These are phyloP conservation scores for Hirtodrosophila duncani DNA, from an alignment of 2,888 invertebrate genomes.

Conservation along the genomic window DNA sequence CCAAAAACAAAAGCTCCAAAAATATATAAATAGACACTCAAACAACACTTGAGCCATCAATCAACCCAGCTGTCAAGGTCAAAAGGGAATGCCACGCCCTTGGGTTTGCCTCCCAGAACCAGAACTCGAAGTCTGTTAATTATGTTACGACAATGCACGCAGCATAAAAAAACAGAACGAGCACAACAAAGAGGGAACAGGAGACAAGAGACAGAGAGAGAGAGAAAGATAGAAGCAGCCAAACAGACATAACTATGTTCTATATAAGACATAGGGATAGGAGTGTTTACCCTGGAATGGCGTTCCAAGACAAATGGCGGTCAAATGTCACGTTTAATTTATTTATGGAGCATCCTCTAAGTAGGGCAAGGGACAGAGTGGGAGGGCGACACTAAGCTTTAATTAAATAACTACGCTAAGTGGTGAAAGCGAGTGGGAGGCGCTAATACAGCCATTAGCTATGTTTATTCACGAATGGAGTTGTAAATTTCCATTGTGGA, in stretches of 20 bases:
- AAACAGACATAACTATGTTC: constrained; percentile 22
- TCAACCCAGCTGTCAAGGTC: constrained; percentile 59
- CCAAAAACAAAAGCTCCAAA: constrained; percentile 11
- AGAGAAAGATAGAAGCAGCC: constrained; percentile 4
- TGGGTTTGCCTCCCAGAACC: too few species aligned
- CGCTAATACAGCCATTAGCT: constrained; percentile 62
- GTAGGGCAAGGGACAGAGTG: constrained; percentile 10
- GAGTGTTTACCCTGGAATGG: constrained; percentile 49
- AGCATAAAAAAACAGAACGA: constrained; percentile 40
- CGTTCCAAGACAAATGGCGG: constrained; percentile 66
- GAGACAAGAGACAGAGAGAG: constrained; percentile 3
- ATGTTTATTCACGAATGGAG: constrained; percentile 42
- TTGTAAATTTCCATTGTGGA: constrained; percentile 57
- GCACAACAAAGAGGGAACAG: constrained; percentile 7
- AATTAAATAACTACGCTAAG: constrained; percentile 66
- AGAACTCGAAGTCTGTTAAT: constrained; percentile 44
- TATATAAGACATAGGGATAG: constrained; percentile 28
- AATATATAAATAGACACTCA: constrained; percentile 51
- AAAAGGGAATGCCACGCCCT: constrained; percentile 8
- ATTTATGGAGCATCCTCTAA: constrained; percentile 45
- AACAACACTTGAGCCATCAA: constrained; percentile 64
- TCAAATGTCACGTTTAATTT: constrained; percentile 70
- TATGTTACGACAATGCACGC: constrained; percentile 50
- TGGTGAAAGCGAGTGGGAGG: constrained; percentile 58
- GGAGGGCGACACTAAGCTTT: constrained; percentile 28